Base-by-base conservation (phyloP, 2,888 invertebrate genomes). In the Diplazon laetatorius region DNA sequence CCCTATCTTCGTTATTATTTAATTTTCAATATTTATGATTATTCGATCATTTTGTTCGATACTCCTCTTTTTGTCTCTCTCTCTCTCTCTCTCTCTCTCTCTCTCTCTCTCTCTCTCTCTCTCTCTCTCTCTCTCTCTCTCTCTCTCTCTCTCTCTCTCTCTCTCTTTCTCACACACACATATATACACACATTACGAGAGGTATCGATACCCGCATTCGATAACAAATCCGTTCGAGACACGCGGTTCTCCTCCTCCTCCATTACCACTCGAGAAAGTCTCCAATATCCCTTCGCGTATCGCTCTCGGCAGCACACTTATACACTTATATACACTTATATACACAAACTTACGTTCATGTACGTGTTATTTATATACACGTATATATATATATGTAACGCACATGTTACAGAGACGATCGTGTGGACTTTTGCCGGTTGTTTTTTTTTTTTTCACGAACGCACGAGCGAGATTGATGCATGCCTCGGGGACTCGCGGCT, bases 191-290 rank as follows among this genome's bases (percentile, higher is more conserved):
- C 74, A 72, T 75, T 73, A 48, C 69, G 69, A 78, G 82, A n/a
- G 80, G 77, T 85, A 88, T 88, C 86, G 87, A 87, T 88, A 87
- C 84, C 82, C 83, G 78, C 79, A 81, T 83, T 85, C 84, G 87
- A 88, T 88, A 85, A 83, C 62, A 69, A 68, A 70, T 76, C 74
- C n/a, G n/a, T n/a, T n/a, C 66, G 80, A 66, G 78, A 82, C 87
- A 89, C 89, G 88, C 72, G 87, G 87, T n/a, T n/a, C n/a, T n/a
- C n/a, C n/a, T n/a, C n/a, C 87, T 89, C 86, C 88, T 89, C 89
- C 89, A 88, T 89, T 89, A 89, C 86, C 87, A 82, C 83, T 82
- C 80, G 82, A 82, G 84, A 85, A 87, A 87, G 86, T 85, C 82
- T 80, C 50, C 57, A n/a, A n/a, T 63, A 76, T 78, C 44, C 25